Percentiles rank a stretch among this genome's conserved stretches.
phyloP scores from a whole-genome alignment of 35 echinoderm and acorn worm species.

The Lytechinus pictus region DNA sequence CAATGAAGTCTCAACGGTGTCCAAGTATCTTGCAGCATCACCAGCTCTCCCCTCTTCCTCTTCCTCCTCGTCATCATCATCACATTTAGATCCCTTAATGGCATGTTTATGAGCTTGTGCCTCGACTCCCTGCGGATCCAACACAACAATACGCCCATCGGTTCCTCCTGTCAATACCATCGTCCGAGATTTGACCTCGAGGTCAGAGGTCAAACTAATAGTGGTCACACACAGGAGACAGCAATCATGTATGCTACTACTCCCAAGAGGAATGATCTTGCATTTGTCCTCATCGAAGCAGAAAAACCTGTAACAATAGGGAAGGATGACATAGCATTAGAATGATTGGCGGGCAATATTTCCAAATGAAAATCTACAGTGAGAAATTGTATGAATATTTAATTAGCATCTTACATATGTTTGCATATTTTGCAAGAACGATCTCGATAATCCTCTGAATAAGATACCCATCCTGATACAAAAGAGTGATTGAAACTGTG shows the following conservation, averaged over 20 bases:
- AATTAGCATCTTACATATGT: background rate
- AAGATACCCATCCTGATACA: too few relatives aligned
- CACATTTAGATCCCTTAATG: background rate
- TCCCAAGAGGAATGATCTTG: conserved; percentile 1
- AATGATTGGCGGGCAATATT: background rate
- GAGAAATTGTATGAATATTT: too few relatives aligned
- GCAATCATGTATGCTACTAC: conserved; percentile 38
- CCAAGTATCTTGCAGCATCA: background rate
- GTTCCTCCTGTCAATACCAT: conserved; percentile 29
- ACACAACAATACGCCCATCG: conserved; percentile 25
- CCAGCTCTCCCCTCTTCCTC: background rate
- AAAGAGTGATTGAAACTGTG: too few relatives aligned
- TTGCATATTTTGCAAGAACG: too few relatives aligned
- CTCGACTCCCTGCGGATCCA: background rate
- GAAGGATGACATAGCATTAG: background rate
- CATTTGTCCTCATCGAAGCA: background rate
- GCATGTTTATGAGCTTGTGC: background rate
- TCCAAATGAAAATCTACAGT: background rate
- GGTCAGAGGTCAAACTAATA: background rate
- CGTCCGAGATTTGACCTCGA: background rate
- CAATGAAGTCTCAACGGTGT: background rate
- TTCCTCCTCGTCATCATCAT: background rate
- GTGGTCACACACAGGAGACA: conserved; percentile 42
- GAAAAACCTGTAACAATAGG: background rate
- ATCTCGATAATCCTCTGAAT: too few relatives aligned